Base-by-base conservation (phyloP, 1,140 invertebrate species). In the Macrosteles quadrilineatus region DNA sequence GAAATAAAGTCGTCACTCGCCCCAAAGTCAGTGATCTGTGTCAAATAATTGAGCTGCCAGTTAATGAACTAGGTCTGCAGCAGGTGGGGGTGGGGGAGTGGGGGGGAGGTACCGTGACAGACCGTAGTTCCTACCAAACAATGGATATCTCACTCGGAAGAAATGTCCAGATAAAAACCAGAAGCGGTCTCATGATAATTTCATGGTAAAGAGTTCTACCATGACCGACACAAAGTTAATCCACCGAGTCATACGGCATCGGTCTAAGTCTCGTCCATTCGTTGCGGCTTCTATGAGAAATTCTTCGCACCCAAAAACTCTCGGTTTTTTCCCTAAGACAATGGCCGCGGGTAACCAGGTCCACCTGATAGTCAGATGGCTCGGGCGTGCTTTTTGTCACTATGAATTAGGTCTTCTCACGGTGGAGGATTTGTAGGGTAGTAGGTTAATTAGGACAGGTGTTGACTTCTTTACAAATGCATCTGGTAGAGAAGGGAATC, bases 91-190 rank as follows among this genome's bases (percentile, higher is more conserved):
- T n/a, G n/a, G n/a, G n/a, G n/a, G n/a, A n/a, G n/a, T n/a, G n/a
- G n/a, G n/a, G n/a, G n/a, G n/a, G n/a, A n/a, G n/a, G n/a, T n/a
- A n/a, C n/a, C 55, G 27, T 59, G 55, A 59, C 21, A 3, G 27
- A 59, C 55, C 55, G 55, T 59, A 25, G 21, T 59, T 59, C 55
- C 55, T 59, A 14, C 55, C 55, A 59, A 59, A 59, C 55, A 59
- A 59, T 6, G 27, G 55, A 59, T 59, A 59, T 59, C 55, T 59
- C 55, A 59, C 55, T 59, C 55, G 27, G 25, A 14, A 27, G 14
- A 50, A 21, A 50, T 50, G n/a, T 50, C 21, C 47, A 19, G 21
- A 50, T 50, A 50, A 50, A 50, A 50, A 50, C 47, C 47, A n/a
- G 47, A n/a, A 50, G 47, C 27, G 21, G 55, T 23, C 47, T 59